Evolutionary conservation across 2,797 vertebrate species (phyloP), one percentile per base, ranked within the genome.

Genomic region (Anisognathus igniventris): DNA sequence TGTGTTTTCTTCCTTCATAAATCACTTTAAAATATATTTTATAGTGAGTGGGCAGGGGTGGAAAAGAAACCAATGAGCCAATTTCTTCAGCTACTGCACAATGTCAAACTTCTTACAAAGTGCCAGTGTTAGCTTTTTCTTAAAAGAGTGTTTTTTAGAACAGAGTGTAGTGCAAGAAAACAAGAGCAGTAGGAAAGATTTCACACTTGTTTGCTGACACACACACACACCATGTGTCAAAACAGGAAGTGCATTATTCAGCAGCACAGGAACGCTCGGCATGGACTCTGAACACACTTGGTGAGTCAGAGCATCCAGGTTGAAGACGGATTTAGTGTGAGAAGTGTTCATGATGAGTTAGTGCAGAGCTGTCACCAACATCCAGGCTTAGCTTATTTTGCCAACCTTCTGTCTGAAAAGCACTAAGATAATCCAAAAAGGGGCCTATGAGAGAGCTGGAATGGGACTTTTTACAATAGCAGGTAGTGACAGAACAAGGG

Each of bases 231-330:
- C 7, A 47, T 12, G 68, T 90, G 87, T 61, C 16, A 11, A 56
- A 82, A 96, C 87, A 88, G 95, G 96, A 96, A 94, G 61, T 5
- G 23, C 51, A 30, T 88, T 75, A 86, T 66, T 86, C 80, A 80
- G 83, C 91, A 66, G 16, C 40, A 58, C 68, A 61, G 31, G 1
- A 85, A 88, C 3, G 67, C 48, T 40, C 0, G 1, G 71, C 14
- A 45, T 6, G 73, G 90, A 65, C 40, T 14, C 2, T 31, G 13
- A 23, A 1, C 0, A 14, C 42, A 14, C 47, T 42, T 0, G 1
- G 47, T 74, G 89, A 94, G 71, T 89, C 91, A 94, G 18, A 66
- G 48, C 56, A 66, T 5, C 45, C 50, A 19, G 35, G 16, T 0
- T 25, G 71, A 39, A 64, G 61, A 25, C 1, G 5, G 50, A 71